A percentile compares a stretch with the other conserved stretches of the same genome.
These are phyloP conservation scores for Aspiorhynchus laticeps DNA, from an alignment of 2,113 vertebrate species.

Conservation along the genomic window DNA sequence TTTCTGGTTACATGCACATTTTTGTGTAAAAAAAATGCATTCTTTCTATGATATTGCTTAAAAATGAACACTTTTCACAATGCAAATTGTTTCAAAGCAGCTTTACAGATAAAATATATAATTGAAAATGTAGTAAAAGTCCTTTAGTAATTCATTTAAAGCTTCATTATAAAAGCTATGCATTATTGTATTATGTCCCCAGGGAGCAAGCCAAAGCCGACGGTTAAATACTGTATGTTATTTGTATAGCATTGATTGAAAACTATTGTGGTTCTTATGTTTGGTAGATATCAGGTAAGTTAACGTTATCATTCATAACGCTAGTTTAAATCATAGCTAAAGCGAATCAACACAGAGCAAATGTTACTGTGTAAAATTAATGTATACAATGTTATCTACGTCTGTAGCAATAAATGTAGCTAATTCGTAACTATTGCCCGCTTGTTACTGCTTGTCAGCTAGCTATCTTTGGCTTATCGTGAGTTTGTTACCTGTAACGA, in stretches of 20 bases:
- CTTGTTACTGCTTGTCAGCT: background rate
- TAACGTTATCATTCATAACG: background rate
- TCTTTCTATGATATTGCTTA: too few species aligned
- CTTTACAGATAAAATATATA: too few species aligned
- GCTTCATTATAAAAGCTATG: background rate
- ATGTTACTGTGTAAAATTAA: background rate
- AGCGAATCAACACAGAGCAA: background rate
- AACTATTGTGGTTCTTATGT: background rate
- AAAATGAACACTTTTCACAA: too few species aligned
- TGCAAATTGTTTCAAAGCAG: too few species aligned
- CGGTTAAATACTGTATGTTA: background rate
- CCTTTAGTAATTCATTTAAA: background rate
- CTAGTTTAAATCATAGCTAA: background rate
- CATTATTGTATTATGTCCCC: background rate
- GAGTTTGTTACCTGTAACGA: slow-evolving; percentile 4
- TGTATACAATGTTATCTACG: background rate
- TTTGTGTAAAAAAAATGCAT: too few species aligned
- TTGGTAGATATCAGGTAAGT: background rate
- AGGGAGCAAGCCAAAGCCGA: background rate
- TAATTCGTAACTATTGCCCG: background rate
- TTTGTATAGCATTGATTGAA: background rate
- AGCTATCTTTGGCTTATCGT: background rate
- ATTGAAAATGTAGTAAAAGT: background rate
- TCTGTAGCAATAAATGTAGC: background rate
- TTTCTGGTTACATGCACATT: too few species aligned